phyloP scores from a whole-genome alignment of 2,888 invertebrate genomes.

The Tiliacea aurago region DNA sequence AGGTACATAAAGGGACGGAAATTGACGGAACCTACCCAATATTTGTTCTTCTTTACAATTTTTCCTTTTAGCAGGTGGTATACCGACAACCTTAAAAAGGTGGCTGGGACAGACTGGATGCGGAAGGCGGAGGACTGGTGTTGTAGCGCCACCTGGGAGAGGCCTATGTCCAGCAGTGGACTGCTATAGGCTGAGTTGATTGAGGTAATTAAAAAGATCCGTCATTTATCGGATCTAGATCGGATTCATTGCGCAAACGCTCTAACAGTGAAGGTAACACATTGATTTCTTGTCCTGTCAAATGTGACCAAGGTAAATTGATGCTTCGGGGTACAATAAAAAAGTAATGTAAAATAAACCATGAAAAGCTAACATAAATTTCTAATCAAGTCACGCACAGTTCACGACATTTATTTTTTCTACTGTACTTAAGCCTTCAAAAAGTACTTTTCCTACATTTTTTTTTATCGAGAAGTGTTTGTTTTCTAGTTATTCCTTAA shows the following conservation, averaged over 20 bases:
- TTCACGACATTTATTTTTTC: constrained; percentile 2
- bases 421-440: background rate
- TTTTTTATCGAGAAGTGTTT: no score
- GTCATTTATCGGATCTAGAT: no score
- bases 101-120: no score
- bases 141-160: no score
- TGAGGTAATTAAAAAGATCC: no score
- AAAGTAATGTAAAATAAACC: background rate
- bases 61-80: background rate
- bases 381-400: background rate
- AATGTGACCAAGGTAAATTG: background rate
- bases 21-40: background rate
- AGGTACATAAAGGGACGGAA: background rate
- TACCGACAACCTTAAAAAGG: no score
- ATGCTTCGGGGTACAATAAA: background rate
- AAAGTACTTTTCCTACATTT: background rate
- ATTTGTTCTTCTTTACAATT: background rate
- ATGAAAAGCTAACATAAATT: background rate
- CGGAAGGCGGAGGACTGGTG: no score
- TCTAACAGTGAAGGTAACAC: no score
- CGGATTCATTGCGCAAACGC: no score
- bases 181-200: no score
- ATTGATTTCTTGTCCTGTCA: background rate
- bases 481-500: background rate
- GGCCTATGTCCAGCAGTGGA: no score